Evolutionary conservation across 1,140 invertebrate genomes (phyloP), one percentile per base, ranked within the genome.

Genomic region (Paraescarpia echinospica): DNA sequence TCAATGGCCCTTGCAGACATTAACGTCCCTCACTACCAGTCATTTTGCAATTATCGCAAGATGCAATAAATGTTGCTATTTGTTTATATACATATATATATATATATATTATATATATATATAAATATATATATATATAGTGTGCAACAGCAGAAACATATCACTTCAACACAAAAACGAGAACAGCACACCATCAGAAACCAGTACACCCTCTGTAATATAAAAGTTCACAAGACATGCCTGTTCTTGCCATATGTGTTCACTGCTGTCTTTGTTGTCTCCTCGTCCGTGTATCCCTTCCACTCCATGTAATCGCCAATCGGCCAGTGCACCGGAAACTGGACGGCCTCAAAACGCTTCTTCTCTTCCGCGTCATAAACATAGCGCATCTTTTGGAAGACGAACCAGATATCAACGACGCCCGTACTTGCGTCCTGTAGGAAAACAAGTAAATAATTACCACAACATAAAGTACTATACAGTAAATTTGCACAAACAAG

Each of bases 361-460:
- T 97, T 98, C 92, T 97, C 96, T 1, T 98, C 97, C 93, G 93
- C 96, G 95, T 98, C 97, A 97, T 98, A 99, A 92, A 98, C 95
- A 96, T 99, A 99, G 96, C 99, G 99, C 0, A 98, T 98, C 96
- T 99, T 99, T 97, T 99, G 99, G 96, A 99, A 99, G 92, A 97
- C 97, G 95, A 99, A 98, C 94, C 92, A 93, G 89, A 93, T 94
- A 91, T 59, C 96, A 96, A 91, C 96, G 96, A 92, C 96, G 31
- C 90, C 89, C 77, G 59, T 92, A 34, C n/a, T 27, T 4, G 89
- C 18, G 88, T 51, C 90, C 91, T 91, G 91, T n/a, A 77, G 59
- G 4, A 77, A 12, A 77, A 77, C 9, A 77, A 77, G 27, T 77
- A 51, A 48, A 93, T 92, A 94, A 92, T 33, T 14, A 90, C 18